Conservation (phyloP, 1,140 invertebrate species). For the Lucilia cuprina region DNA sequence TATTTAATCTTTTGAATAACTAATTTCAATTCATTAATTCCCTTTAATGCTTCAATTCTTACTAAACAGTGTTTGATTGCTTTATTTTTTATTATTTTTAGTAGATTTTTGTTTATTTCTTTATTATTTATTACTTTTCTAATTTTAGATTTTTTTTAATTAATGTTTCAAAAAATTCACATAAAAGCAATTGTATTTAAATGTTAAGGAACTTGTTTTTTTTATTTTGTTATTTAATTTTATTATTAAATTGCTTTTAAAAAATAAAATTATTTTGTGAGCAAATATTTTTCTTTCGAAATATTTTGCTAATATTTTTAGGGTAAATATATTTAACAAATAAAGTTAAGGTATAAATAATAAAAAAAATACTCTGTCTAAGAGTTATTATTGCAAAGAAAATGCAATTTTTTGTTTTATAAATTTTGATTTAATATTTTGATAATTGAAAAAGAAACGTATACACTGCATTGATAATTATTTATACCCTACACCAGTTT, state of each 20-base stretch:
- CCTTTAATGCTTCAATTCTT: not conserved
- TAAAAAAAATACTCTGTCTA: too few species aligned
- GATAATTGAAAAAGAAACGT: too few species aligned
- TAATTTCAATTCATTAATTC: conserved; percentile 5
- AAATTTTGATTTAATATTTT: too few species aligned
- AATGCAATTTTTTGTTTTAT: too few species aligned
- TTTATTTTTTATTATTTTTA: not conserved
- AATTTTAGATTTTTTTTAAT: not conserved
- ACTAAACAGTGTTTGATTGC: not conserved
- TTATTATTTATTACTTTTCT: not conserved
- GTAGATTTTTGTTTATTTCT: not conserved
- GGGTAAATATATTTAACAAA: too few species aligned
- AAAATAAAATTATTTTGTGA: not conserved
- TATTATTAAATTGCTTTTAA: not conserved
- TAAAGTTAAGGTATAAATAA: too few species aligned
- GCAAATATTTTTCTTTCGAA: not conserved
- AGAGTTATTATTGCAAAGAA: too few species aligned
- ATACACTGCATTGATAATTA: too few species aligned
- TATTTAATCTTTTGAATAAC: not conserved
- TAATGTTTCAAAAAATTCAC: not conserved
- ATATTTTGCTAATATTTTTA: too few species aligned
- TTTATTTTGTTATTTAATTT: not conserved
- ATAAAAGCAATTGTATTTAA: not conserved
- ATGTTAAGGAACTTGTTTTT: not conserved
- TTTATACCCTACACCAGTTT: too few species aligned